Evolutionary conservation across 2,888 invertebrate species (phyloP), one percentile per base, ranked within the genome.

Genomic region (Pristionchus maxplancki): DNA sequence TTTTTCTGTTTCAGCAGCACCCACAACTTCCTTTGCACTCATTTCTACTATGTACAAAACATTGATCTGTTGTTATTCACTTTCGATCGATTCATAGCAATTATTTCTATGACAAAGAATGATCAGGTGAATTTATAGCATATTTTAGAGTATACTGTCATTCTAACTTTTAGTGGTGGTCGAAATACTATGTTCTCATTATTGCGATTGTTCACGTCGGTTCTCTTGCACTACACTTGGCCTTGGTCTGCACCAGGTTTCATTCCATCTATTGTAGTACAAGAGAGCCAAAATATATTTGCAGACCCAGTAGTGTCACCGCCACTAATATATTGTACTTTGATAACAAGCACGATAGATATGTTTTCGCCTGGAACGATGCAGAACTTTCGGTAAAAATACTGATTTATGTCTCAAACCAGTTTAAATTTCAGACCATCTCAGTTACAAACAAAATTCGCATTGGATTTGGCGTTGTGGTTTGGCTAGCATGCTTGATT

Each of bases 21-120:
- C 3, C 78, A 44, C 13, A 1, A 1, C 11, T 78, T 78, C 11
- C 44, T 78, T 4, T 24, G 37, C 17, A 48, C 44, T 13, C 78
- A 78, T 13, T 78, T 78, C n/a, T 78, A 78, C 28, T 78, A 48
- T 48, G 78, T 48, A 15, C 78, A 78, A 48, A 78, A 78, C 28
- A 44, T 78, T 13, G 40, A 48, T 13, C 44, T 78, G 11, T 13
- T 78, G 1, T 24, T 78, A 11, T 40, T 78, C n/a, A 44, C 78
- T n/a, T 48, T 78, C 13, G 78, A 78, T 20, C 48, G 78, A n/a
- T 78, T 44, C 28, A 1, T 24, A 11, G 28, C 28, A 11, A 44
- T 78, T 15, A 17, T 78, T 4, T 78, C 78, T 4, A 44, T 78
- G 24, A n/a, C 44, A 20, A 78, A 78, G 6, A 17, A 78, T 44